These are phyloP conservation scores for Heteractis magnifica DNA, from an alignment of 92 coral and sea anemone genomes.

Conservation along the genomic window DNA sequence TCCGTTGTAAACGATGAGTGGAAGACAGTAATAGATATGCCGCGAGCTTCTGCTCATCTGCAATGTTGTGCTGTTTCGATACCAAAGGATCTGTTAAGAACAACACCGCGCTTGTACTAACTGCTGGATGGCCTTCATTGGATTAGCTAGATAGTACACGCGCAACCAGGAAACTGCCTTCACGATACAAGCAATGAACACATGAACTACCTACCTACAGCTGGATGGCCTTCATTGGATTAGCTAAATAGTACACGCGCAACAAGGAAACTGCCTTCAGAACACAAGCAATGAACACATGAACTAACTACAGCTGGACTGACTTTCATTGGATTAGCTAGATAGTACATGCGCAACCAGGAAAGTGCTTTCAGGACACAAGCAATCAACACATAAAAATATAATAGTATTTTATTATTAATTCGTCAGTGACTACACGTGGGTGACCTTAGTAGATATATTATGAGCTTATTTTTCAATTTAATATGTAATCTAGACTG, in stretches of 20 bases:
- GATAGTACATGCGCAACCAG: background rate
- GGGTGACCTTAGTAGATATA: background rate
- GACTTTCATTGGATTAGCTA: background rate
- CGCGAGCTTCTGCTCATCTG: conserved; percentile 24
- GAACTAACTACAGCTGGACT: too few relatives aligned
- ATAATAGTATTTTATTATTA: conserved; percentile 5
- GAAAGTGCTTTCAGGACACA: background rate
- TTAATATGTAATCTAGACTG: background rate
- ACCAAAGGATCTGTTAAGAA: conserved; percentile 14
- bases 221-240: background rate
- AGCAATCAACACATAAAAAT: background rate
- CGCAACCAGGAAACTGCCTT: background rate
- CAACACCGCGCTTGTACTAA: conserved; percentile 9
- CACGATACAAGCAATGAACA: background rate
- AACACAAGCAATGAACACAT: background rate
- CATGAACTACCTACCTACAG: background rate
- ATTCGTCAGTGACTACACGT: background rate
- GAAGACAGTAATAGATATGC: conserved; percentile 23
- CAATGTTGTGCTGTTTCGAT: conserved; percentile 19
- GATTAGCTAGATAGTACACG: background rate
- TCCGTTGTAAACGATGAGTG: conserved; percentile 30
- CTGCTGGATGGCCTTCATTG: background rate
- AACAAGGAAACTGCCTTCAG: background rate
- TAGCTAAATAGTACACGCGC: too few relatives aligned
- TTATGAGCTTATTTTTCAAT: background rate